phyloP scores from a whole-genome alignment of 1,140 invertebrate species.

The Leguminivora glycinivorella region DNA sequence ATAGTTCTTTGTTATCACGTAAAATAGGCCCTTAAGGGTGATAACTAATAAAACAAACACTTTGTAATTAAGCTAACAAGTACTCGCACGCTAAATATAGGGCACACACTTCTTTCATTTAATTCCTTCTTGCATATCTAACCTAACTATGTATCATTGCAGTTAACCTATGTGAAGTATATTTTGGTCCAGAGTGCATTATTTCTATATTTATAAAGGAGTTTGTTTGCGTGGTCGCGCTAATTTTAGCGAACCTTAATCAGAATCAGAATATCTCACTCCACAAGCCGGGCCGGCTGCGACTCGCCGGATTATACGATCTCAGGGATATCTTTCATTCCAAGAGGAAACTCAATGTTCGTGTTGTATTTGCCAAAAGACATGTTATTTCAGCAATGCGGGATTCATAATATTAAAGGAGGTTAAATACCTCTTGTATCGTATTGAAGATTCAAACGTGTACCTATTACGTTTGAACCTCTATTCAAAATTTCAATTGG shows the following conservation, averaged over 20 bases:
- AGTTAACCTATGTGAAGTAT: background rate
- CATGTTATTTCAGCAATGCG: background rate
- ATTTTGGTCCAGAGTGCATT: conserved; percentile 27
- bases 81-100: background rate
- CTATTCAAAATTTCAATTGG: too few species aligned
- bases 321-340: conserved; percentile 8
- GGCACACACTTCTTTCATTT: background rate
- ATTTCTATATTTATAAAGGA: conserved; percentile 48
- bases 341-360: conserved; percentile 3
- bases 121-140: conserved; percentile 2
- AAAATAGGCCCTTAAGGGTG: too few species aligned
- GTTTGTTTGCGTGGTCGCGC: conserved; percentile 56
- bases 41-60: background rate
- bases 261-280: conserved; percentile 52
- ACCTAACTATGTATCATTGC: background rate
- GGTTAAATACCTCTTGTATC: too few species aligned
- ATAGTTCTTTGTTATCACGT: too few species aligned
- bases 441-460: background rate
- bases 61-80: background rate
- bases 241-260: conserved; percentile 55
- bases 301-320: conserved; percentile 2
- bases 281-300: conserved; percentile 33
- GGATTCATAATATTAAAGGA: background rate
- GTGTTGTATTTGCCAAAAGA: background rate
- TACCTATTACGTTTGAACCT: too few species aligned